phyloP scores from a whole-genome alignment of 2,797 vertebrate genomes.

The Anas bahamensis region DNA sequence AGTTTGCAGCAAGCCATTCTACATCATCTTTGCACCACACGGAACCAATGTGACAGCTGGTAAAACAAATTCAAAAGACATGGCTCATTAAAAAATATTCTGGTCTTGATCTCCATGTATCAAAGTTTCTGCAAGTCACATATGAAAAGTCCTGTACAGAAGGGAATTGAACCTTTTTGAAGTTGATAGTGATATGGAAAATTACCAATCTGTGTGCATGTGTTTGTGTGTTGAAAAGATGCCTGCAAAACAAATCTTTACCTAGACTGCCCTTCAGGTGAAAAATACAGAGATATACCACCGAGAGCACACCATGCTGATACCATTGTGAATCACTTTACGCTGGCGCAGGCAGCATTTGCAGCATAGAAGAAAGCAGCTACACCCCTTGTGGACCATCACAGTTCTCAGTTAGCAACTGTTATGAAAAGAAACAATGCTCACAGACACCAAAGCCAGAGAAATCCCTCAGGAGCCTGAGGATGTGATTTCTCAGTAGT shows the following conservation, averaged over 20 bases:
- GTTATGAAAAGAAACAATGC: not conserved
- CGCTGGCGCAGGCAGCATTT: not conserved
- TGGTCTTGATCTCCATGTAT: not conserved
- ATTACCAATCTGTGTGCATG: not conserved
- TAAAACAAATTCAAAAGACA: not conserved
- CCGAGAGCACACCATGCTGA: not conserved
- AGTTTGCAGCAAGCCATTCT: not conserved
- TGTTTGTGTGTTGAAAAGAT: not conserved
- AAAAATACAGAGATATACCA: not conserved
- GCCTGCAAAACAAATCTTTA: not conserved
- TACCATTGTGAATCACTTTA: not conserved
- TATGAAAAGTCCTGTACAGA: not conserved
- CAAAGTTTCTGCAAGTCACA: not conserved
- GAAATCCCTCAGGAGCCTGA: not conserved
- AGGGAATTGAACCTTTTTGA: not conserved
- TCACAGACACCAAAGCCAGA: not conserved
- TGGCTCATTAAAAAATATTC: not conserved
- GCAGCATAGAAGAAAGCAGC: not conserved
- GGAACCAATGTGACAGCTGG: not conserved
- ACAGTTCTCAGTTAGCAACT: not conserved
- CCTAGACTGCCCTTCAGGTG: not conserved
- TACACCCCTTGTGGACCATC: not conserved
- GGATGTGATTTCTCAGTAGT: not conserved
- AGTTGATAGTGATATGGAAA: not conserved
- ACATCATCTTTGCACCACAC: not conserved